These are phyloP conservation scores for Drosophila cognata DNA, from an alignment of 2,888 invertebrate genomes.

Conservation along the genomic window DNA sequence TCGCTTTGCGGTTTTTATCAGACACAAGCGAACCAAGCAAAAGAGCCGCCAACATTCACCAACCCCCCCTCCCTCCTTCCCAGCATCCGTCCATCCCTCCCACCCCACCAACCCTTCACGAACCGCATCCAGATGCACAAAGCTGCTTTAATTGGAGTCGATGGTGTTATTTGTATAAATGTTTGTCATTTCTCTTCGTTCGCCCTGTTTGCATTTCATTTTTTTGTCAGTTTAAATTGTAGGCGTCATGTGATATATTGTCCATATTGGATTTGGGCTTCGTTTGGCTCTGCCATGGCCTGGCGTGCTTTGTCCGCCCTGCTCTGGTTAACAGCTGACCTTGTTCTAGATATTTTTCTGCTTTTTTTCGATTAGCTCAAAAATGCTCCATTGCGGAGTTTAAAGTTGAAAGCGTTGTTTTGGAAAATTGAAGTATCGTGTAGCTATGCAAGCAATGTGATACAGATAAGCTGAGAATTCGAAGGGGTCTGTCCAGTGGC, in stretches of 20 bases:
- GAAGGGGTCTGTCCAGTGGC: not conserved
- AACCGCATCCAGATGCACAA: slow-evolving; percentile 22
- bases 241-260: slow-evolving; percentile 77
- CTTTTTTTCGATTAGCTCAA: slow-evolving; percentile 15
- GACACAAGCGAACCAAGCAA: slow-evolving; percentile 46
- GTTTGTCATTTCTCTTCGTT: slow-evolving; percentile 80
- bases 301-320: slow-evolving; percentile 14
- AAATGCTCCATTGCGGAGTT: slow-evolving; percentile 30
- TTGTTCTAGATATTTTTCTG: slow-evolving; percentile 49
- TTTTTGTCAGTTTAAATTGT: slow-evolving; percentile 79
- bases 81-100: not conserved
- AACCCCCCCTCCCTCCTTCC: not conserved
- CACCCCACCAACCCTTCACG: not conserved
- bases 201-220: slow-evolving; percentile 74
- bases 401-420: slow-evolving; percentile 56
- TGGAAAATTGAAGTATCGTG: slow-evolving; percentile 51
- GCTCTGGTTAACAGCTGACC: slow-evolving; percentile 44
- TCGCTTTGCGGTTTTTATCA: slow-evolving; percentile 80
- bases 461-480: slow-evolving; percentile 34
- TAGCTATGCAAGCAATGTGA: slow-evolving; percentile 44
- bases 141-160: slow-evolving; percentile 75
- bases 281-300: slow-evolving; percentile 22
- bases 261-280: slow-evolving; percentile 48
- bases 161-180: slow-evolving; percentile 81
- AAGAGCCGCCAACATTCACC: slow-evolving; percentile 6